Evolutionary conservation across 2,113 vertebrate genomes (phyloP), one percentile per base, ranked within the genome.

Genomic region (Percopsis transmontana): DNA sequence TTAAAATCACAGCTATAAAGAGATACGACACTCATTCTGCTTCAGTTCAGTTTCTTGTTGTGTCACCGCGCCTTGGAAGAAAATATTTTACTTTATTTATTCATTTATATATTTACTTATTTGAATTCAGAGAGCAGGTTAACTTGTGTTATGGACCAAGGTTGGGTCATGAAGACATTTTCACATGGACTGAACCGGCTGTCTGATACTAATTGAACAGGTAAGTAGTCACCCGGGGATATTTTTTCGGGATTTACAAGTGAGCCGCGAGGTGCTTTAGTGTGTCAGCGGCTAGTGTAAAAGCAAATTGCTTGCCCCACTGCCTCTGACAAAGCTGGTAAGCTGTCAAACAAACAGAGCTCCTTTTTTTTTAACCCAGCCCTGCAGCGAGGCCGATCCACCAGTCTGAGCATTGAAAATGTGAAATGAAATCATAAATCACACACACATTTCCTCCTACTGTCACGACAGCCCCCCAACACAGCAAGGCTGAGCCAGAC

Each of bases 271-370:
- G 27, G 27, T 33, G 27, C 27, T 33, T 33, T 4, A 33, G 27
- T 33, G 5, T 33, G 27, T 33, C 27, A 33, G 27, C 8, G 27
- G 27, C 27, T 33, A 33, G 27, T 33, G 27, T 33, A 33, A 4
- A 33, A 33, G 27, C 27, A 33, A 33, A 33, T 51, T 67, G 39
- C 45, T 69, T 40, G 24, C 5, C 2, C 24, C 64, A 33, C n/a
- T 44, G 52, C 56, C 56, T 57, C 67, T 79, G 74, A 84, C 79
- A 78, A 66, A 74, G 65, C 64, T 64, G 58, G 61, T 42, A n/a
- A 45, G 23, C 52, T 38, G 51, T 54, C 62, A 57, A 56, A 52
- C 21, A 8, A 61, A 13, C 59, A 40, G 65, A 80, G 50, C 54
- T 16, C 48, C 47, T 39, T 18, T 63, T 18, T 63, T 47, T 20